Evolutionary conservation across 2,113 vertebrate genomes (phyloP).

Genomic region (Fregetta grallaria): DNA sequence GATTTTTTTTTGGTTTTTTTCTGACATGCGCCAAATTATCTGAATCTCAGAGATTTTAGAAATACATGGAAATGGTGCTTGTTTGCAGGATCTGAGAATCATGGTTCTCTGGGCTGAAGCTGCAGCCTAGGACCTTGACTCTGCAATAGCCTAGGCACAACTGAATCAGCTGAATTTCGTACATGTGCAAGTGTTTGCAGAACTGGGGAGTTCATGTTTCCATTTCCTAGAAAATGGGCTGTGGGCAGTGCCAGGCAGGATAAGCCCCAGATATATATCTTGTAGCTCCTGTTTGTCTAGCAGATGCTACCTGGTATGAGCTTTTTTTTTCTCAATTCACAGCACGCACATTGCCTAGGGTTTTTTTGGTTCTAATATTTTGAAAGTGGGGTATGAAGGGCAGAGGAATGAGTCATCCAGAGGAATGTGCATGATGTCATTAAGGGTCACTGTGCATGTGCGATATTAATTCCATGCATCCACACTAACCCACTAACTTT

Average conservation of each 20-base stretch:
- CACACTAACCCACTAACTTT: slow-evolving; percentile 13
- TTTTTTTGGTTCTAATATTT: neutral
- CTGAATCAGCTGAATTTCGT: neutral
- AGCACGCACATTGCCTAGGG: neutral
- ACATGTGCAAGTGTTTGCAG: neutral
- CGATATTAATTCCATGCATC: neutral
- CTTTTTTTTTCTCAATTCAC: neutral
- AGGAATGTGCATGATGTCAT: neutral
- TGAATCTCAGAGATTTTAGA: neutral
- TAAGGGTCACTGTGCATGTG: neutral
- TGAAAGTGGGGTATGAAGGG: neutral
- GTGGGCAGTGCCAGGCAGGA: neutral
- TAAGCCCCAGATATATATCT: neutral
- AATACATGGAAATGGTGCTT: neutral
- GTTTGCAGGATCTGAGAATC: neutral
- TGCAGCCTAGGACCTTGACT: neutral
- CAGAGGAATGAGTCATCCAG: neutral
- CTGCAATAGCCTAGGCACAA: neutral
- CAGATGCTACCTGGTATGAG: neutral
- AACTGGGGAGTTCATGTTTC: neutral
- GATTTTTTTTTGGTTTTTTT: neutral
- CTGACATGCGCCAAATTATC: neutral
- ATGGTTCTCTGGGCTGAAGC: neutral
- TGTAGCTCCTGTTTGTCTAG: neutral
- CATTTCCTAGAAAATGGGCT: neutral